Conservation (phyloP, 2,113 vertebrate species). For the Lagopus leucura region DNA sequence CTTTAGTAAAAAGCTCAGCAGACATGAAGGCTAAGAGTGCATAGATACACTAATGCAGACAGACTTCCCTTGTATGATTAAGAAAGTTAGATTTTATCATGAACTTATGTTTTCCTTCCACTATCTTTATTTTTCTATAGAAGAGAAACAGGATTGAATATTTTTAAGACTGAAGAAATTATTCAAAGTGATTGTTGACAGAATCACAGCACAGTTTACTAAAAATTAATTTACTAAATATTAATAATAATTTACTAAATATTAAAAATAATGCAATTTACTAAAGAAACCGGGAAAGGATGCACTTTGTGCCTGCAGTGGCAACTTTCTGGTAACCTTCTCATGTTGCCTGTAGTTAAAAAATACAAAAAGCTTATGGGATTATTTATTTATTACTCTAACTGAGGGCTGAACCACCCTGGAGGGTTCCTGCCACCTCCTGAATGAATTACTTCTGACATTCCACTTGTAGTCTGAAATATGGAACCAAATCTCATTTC, state of each 20-base stretch:
- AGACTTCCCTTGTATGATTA: neutral
- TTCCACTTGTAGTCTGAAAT: conserved; percentile 27
- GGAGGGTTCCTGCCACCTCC: neutral
- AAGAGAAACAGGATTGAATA: neutral
- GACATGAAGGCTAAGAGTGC: neutral
- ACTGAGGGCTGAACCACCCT: neutral
- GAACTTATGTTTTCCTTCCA: neutral
- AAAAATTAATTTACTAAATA: too few species aligned
- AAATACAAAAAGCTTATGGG: neutral
- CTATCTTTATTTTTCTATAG: neutral
- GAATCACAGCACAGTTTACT: conserved; percentile 1
- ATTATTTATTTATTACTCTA: conserved; percentile 41
- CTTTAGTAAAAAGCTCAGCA: neutral
- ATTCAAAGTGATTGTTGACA: conserved; percentile 52
- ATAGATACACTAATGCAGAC: neutral
- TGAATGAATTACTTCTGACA: conserved; percentile 35
- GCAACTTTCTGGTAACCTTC: conserved; percentile 41
- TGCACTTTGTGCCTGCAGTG: neutral
- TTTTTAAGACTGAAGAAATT: neutral
- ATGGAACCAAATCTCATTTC: neutral
- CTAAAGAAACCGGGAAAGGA: conserved; percentile 32
- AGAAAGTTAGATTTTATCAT: neutral
- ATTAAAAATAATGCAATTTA: conserved; percentile 32
- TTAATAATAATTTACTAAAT: too few species aligned
- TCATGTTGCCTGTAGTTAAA: neutral